Percentiles rank a stretch among this genome's conserved stretches.
Conservation (phyloP, 2,888 invertebrate genomes). For the Rhabditoides inermis region DNA sequence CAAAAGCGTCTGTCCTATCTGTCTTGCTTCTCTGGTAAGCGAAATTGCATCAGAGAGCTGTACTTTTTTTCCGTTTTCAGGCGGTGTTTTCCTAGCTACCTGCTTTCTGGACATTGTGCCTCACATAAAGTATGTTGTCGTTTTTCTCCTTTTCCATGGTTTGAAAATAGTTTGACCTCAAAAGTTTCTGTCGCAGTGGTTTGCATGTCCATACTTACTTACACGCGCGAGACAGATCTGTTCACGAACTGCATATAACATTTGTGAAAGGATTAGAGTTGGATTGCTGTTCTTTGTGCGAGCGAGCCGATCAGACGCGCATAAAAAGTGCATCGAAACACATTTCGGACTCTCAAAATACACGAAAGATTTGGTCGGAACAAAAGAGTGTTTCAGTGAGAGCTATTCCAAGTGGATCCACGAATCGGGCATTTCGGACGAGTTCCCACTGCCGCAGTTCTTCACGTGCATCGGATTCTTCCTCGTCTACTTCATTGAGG, state of each 20-base stretch:
- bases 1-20: slow-evolving; percentile 17
- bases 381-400: slow-evolving; percentile 12
- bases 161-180: no score
- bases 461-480: slow-evolving; percentile 48
- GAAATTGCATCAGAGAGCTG: no score
- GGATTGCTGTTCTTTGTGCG: no score
- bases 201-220: no score
- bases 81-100: slow-evolving; percentile 43
- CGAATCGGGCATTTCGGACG: slow-evolving; percentile 7
- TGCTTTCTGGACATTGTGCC: slow-evolving; percentile 48
- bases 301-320: no score
- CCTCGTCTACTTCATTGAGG: slow-evolving; percentile 47
- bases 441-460: slow-evolving; percentile 43
- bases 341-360: slow-evolving; percentile 5
- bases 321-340: no score
- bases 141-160: no score
- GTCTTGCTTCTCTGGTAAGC: slow-evolving; percentile 24
- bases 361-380: not conserved
- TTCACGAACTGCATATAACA: no score
- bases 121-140: slow-evolving; percentile 34
- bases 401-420: slow-evolving; percentile 11
- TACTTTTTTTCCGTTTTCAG: no score
- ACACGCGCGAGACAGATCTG: no score
- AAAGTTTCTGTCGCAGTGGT: no score
- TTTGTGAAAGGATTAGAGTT: no score